Conservation (phyloP, 2,113 vertebrate genomes). For the Misgurnus anguillicaudatus region DNA sequence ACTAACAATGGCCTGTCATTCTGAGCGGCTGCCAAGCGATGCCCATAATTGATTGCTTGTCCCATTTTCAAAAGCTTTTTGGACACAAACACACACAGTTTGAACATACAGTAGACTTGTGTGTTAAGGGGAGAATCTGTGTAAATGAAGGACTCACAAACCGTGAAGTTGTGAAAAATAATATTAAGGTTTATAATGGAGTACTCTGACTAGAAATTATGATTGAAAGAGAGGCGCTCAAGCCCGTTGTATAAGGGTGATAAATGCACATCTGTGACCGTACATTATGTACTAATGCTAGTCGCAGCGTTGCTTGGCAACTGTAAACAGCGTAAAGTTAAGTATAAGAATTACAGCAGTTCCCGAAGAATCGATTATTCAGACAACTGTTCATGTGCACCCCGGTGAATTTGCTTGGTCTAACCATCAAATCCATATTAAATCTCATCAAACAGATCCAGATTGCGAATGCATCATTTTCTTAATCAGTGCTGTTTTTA, state of each 20-base stretch:
- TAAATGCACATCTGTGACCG: constrained; percentile 26
- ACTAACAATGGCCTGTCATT: constrained; percentile 58
- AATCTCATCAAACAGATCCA: too few species aligned
- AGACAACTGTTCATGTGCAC: not conserved
- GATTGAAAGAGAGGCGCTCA: not conserved
- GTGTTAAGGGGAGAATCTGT: constrained; percentile 29
- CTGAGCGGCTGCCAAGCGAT: constrained; percentile 51
- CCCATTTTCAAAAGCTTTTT: constrained; percentile 57
- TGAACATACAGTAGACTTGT: constrained; percentile 20
- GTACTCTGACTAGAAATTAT: not conserved
- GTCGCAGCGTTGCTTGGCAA: not conserved
- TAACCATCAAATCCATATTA: too few species aligned
- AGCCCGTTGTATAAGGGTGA: not conserved
- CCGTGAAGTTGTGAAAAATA: constrained; percentile 17
- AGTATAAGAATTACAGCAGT: not conserved
- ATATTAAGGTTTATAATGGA: constrained; percentile 26
- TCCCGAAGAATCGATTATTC: not conserved
- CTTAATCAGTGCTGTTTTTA: too few species aligned
- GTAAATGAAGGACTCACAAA: constrained; percentile 30
- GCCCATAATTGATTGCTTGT: constrained; percentile 56
- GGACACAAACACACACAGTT: constrained; percentile 37
- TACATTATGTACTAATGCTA: not conserved
- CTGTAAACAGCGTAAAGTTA: not conserved
- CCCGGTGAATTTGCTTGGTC: too few species aligned
- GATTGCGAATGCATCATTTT: too few species aligned